These are phyloP conservation scores for Diarsia brunnea DNA, from an alignment of 2,888 invertebrate genomes.

Conservation along the genomic window DNA sequence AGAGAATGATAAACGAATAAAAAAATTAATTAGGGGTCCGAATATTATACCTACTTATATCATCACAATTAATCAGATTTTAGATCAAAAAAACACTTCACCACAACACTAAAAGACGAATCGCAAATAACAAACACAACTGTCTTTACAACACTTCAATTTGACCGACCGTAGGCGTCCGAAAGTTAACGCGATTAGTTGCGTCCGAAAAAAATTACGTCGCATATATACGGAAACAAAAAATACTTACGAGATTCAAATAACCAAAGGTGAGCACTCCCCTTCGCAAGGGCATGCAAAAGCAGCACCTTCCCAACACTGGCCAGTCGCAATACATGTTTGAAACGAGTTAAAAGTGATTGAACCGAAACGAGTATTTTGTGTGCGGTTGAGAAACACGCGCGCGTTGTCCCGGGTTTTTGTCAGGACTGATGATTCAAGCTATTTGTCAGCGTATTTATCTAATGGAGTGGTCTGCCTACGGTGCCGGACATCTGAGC, in stretches of 20 bases:
- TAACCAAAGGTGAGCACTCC: constrained; percentile 82
- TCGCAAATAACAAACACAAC: not conserved
- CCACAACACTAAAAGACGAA: not conserved
- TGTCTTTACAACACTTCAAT: constrained; percentile 18
- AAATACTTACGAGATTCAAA: constrained; percentile 80
- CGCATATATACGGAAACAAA: constrained; percentile 29
- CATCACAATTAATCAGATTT: not conserved
- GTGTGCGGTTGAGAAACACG: constrained; percentile 35
- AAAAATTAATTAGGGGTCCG: not conserved
- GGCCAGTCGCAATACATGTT: constrained; percentile 84
- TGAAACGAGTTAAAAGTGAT: constrained; percentile 18
- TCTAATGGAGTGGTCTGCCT: constrained; percentile 53
- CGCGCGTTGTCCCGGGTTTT: constrained; percentile 45
- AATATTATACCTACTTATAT: not conserved
- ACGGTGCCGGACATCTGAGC: constrained; percentile 67
- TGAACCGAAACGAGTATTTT: constrained; percentile 22
- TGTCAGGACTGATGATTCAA: constrained; percentile 61
- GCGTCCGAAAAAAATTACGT: constrained; percentile 50
- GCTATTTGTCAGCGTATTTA: constrained; percentile 59
- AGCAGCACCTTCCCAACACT: constrained; percentile 78
- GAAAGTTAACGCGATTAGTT: constrained; percentile 39
- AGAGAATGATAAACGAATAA: too few relatives aligned
- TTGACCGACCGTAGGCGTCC: constrained; percentile 40
- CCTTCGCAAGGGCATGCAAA: constrained; percentile 82
- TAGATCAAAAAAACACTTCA: not conserved